These are phyloP conservation scores for Drosophila arawakana DNA, from an alignment of 1,140 invertebrate species.

Conservation along the genomic window DNA sequence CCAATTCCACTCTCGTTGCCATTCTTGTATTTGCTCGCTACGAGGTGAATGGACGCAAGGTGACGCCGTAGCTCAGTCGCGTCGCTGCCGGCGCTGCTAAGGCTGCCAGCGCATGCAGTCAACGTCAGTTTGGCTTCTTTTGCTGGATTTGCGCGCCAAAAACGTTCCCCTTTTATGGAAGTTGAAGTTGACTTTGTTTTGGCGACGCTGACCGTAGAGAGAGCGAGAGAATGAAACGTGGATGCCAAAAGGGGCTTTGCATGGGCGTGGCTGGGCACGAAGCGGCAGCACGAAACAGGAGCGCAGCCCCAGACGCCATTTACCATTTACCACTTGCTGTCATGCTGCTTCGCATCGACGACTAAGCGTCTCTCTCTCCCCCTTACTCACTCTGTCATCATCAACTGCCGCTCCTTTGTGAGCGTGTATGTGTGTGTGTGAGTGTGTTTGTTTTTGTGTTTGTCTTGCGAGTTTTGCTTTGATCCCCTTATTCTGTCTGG, in stretches of 20 bases:
- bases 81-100: slow-evolving; percentile 19
- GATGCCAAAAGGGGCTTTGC: slow-evolving; percentile 40
- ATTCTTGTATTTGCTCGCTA: neutral
- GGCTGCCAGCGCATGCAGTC: slow-evolving; percentile 28
- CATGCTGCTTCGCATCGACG: slow-evolving; percentile 36
- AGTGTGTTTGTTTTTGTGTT: slow-evolving; percentile 37
- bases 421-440: slow-evolving; percentile 16
- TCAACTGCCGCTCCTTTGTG: slow-evolving; percentile 33
- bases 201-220: slow-evolving; percentile 42
- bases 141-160: slow-evolving; percentile 72
- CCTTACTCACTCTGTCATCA: slow-evolving; percentile 9
- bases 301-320: slow-evolving; percentile 60
- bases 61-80: slow-evolving; percentile 50
- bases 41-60: slow-evolving; percentile 79
- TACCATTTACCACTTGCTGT: slow-evolving; percentile 34
- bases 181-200: slow-evolving; percentile 63
- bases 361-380: slow-evolving; percentile 13
- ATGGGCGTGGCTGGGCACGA: slow-evolving; percentile 62
- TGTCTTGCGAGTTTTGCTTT: slow-evolving; percentile 73
- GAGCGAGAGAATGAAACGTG: slow-evolving; percentile 30
- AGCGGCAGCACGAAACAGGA: slow-evolving; percentile 57
- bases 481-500: slow-evolving; percentile 79
- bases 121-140: slow-evolving; percentile 49
- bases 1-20: slow-evolving; percentile 16
- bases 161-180: slow-evolving; percentile 53